Evolutionary conservation across 2,113 vertebrate genomes (phyloP), one percentile per base, ranked within the genome.

Genomic region (Anarhynchus alexandrinus): DNA sequence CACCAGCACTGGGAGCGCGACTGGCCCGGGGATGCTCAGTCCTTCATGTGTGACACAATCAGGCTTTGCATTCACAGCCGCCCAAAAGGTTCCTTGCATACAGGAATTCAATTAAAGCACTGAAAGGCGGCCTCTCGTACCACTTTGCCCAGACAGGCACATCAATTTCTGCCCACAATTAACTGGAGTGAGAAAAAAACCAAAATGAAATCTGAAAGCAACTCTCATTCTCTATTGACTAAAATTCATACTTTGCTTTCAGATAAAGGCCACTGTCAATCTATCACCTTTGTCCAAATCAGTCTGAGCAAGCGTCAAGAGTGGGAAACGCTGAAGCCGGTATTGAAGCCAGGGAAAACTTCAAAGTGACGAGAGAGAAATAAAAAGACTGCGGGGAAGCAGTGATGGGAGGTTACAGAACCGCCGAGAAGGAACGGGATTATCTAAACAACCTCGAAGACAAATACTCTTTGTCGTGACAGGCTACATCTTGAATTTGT

Each of bases 191-290:
- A 90, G 91, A 90, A 91, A 96, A 94, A 82, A 2, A 11, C 23
- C 67, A 79, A 78, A 94, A 59, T 81, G 91, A 84, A 96, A 97
- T 81, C 80, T 54, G 86, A 93, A 94, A 90, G 89, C 66, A 83
- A 78, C 71, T 59, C 84, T 97, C 89, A 91, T 91, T 93, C 86
- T 77, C 85, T 94, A 73, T 85, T 93, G 89, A 91, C 92, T 88
- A 30, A 78, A 95, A 92, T 94, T 82, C 92, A 79, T 36, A 19
- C 69, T 94, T 90, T 62, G 94, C 94, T 87, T 36, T 64, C 88
- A 95, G 94, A 97, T 95, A 97, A 98, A 98, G 96, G 94, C 92
- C 95, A 82, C 93, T 94, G 94, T 77, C 96, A 97, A 92, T 96
- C 97, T 83, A 70, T 82, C 76, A 82, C 59, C 83, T 58, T 49